Conservation (phyloP, 2,888 invertebrate species). For the Aplocera efformata region DNA sequence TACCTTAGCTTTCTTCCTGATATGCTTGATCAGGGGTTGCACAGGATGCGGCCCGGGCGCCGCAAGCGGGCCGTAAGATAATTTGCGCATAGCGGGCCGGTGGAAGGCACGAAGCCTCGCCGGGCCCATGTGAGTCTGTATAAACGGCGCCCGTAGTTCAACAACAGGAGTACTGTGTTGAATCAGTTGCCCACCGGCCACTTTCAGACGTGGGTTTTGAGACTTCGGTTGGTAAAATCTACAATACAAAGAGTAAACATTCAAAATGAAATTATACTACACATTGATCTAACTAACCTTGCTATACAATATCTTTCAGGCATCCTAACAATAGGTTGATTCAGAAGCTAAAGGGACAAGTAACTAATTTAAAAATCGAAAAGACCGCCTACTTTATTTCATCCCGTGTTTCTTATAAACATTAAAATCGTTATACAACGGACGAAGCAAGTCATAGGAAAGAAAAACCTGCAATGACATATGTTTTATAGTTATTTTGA, state of each 20-base stretch:
- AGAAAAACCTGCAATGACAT: too few species aligned
- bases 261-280: not conserved
- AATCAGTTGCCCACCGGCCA: constrained; percentile 94
- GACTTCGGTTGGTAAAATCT: constrained; percentile 96
- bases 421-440: too few species aligned
- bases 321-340: too few species aligned
- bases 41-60: constrained; percentile 89
- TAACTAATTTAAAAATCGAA: too few species aligned
- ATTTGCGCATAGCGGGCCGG: constrained; percentile 92
- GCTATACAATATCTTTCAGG: too few species aligned
- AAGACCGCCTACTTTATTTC: too few species aligned
- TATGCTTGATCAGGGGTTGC: constrained; percentile 92
- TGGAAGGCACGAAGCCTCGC: constrained; percentile 92
- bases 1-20: constrained; percentile 93
- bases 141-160: constrained; percentile 95
- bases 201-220: constrained; percentile 89
- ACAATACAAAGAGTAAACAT: too few species aligned
- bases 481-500: too few species aligned
- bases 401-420: too few species aligned
- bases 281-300: too few species aligned
- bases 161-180: constrained; percentile 99
- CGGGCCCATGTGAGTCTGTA: constrained; percentile 94
- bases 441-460: too few species aligned
- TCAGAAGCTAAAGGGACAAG: too few species aligned
- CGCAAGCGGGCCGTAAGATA: constrained; percentile 90